Conservation (phyloP, 2,888 invertebrate genomes). For the Neoitamus cyanurus region DNA sequence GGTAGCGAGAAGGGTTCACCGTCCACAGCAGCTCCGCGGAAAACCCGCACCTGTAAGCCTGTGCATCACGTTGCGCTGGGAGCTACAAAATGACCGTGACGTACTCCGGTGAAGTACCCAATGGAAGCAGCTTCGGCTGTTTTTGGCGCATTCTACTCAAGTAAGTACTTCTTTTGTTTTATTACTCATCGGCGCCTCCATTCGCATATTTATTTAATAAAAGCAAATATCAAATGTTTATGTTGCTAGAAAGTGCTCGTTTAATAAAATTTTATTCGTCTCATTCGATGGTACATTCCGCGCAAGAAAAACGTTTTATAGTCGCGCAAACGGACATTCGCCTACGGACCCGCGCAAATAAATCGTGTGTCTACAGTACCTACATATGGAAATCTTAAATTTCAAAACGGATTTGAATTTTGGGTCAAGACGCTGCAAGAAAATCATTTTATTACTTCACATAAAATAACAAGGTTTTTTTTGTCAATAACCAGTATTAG, state of each 20-base stretch:
- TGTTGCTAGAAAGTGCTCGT: not conserved
- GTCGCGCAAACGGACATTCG: not conserved
- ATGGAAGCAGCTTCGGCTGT: conserved; percentile 92
- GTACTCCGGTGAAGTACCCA: conserved; percentile 90
- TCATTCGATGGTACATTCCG: not conserved
- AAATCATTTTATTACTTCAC: not conserved
- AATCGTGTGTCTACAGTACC: too few species aligned
- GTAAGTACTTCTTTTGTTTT: conserved; percentile 70
- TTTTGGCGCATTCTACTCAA: conserved; percentile 91
- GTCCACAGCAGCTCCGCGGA: not conserved
- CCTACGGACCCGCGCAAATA: not conserved
- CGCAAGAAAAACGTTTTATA: not conserved
- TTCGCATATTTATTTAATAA: not conserved
- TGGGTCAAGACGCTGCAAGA: not conserved
- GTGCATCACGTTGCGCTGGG: not conserved
- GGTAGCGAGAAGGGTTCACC: conserved; percentile 6
- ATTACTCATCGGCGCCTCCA: not conserved
- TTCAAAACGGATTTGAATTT: not conserved
- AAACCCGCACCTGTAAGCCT: not conserved
- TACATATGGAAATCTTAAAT: not conserved
- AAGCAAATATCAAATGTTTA: not conserved
- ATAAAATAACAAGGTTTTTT: not conserved
- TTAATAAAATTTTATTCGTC: not conserved
- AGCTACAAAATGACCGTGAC: conserved; percentile 78
- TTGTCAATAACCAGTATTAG: not conserved